These are phyloP conservation scores for Teleogryllus occipitalis DNA, from an alignment of 1,140 invertebrate species.

Conservation along the genomic window DNA sequence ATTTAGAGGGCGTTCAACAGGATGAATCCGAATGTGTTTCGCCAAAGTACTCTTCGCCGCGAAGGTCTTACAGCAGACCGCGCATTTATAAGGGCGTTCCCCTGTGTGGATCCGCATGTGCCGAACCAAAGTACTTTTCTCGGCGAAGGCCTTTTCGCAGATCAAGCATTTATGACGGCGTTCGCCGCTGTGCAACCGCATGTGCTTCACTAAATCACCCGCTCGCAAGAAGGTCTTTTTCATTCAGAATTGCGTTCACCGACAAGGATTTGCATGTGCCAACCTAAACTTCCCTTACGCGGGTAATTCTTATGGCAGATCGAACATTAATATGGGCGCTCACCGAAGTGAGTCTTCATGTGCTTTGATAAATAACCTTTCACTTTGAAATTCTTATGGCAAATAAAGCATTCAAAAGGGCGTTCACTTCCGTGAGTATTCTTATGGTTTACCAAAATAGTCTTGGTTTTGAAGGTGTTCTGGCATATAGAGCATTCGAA, in stretches of 20 bases:
- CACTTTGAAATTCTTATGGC: neutral
- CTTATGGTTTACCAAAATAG: no score
- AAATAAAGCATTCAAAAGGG: no score
- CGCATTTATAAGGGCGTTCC: neutral
- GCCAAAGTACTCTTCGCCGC: neutral
- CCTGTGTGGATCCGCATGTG: conserved; percentile 10
- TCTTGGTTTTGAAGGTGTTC: no score
- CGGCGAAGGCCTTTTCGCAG: neutral
- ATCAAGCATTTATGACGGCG: neutral
- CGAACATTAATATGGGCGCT: neutral
- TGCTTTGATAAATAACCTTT: neutral
- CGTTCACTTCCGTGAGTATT: no score
- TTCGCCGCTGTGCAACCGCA: neutral
- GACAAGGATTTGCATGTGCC: no score
- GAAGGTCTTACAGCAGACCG: neutral
- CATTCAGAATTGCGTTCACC: no score
- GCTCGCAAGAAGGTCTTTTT: neutral
- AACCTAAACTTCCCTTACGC: no score
- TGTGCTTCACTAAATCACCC: neutral
- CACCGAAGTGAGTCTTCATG: neutral
- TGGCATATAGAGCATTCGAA: no score
- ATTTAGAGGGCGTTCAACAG: no score
- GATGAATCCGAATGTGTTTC: neutral
- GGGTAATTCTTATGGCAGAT: no score
- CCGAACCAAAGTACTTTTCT: neutral